These are phyloP conservation scores for Acanthaster planci DNA, from an alignment of 35 echinoderm and acorn worm genomes.

Conservation along the genomic window DNA sequence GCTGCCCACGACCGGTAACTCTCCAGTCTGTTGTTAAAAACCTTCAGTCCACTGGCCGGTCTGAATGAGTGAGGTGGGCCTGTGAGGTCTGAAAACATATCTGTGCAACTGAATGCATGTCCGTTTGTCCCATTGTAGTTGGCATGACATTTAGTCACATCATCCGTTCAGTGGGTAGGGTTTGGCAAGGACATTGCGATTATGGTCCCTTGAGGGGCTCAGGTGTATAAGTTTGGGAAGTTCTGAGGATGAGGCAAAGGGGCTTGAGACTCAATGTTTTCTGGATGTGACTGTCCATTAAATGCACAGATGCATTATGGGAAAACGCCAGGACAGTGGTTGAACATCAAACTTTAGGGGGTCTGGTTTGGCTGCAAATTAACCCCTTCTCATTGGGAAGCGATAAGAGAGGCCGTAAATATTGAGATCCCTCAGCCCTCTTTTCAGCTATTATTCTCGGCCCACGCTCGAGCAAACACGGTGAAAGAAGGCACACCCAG, in stretches of 20 bases:
- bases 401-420: no score
- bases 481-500: no score
- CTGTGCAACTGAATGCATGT: not conserved
- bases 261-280: not conserved
- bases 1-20: slow-evolving; percentile 46
- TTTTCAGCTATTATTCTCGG: no score
- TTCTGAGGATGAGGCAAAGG: not conserved
- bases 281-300: not conserved
- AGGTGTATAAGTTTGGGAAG: not conserved
- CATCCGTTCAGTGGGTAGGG: not conserved
- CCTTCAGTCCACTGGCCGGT: slow-evolving; percentile 46
- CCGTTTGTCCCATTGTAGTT: not conserved
- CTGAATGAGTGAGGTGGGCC: slow-evolving; percentile 19
- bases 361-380: no score
- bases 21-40: slow-evolving; percentile 49
- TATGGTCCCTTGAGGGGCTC: not conserved
- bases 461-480: no score
- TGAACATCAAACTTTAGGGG: no score
- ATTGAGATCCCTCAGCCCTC: no score
- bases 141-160: not conserved
- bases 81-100: not conserved
- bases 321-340: no score
- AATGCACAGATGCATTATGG: no score
- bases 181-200: not conserved
- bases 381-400: no score